Evolutionary conservation across 2,113 vertebrate species (phyloP), one percentile per base, ranked within the genome.

Genomic region (Anoplopoma fimbria): DNA sequence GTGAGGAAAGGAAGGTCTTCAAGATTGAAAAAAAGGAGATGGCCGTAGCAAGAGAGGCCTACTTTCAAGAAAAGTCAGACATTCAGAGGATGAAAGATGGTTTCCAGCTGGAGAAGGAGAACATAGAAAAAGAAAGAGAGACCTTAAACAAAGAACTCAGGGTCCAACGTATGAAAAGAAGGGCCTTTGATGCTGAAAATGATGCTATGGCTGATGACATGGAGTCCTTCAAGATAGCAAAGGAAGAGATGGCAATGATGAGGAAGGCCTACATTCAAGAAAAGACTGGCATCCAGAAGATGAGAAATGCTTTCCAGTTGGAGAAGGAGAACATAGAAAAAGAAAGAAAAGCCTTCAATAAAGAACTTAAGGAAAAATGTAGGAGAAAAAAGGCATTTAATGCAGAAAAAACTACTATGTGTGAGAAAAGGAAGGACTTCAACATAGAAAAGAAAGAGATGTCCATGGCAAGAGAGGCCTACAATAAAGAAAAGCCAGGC

Each of bases 71-170:
- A 25, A 58, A 76, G 58, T 29, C 8, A 6, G 55, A 53, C 36
- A 40, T 31, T 2, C 45, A 36, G 31, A 70, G 6, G 21, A 58
- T 47, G 64, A 67, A 65, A 12, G 42, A 38, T 17, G 34, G 7
- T 25, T 75, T n/a, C 29, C 9, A 73, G 42, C 12, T 58, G 4
- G 65, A 23, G 23, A 47, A 47, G 27, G 27, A 79, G 15, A 51
- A 69, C 63, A 74, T 38, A 7, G 10, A 78, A 60, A 70, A 64
- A 38, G 61, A 60, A 23, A 49, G 47, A 49, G 47, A 42, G 33
- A 12, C 47, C 29, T 64, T 64, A 13, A 38, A 47, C 4, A 63
- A 64, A 27, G 17, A 71, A 27, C 12, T 55, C 0, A 57, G 27
- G 34, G 68, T 4, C 2, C 33, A 77, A 6, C 19, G 19, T 40